These are phyloP conservation scores for Orchestes rusci DNA, from an alignment of 2,888 invertebrate species.

Conservation along the genomic window DNA sequence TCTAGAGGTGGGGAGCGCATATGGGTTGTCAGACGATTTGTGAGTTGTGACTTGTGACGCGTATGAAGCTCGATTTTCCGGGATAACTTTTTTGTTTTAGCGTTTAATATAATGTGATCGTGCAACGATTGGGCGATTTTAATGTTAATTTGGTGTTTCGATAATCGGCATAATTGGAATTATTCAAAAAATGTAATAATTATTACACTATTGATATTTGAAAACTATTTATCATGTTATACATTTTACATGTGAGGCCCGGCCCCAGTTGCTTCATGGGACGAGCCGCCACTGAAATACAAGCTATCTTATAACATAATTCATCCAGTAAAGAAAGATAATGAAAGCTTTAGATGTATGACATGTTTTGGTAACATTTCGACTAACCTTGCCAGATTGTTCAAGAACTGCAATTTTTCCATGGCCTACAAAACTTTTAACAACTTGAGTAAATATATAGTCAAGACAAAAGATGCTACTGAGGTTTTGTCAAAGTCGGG, in stretches of 20 bases:
- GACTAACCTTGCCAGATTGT: too few species aligned
- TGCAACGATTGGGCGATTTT: neutral
- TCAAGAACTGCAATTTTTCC: too few species aligned
- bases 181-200: neutral
- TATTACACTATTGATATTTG: neutral
- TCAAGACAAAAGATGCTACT: too few species aligned
- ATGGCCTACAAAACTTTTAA: too few species aligned
- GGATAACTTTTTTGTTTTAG: constrained; percentile 1
- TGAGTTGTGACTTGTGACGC: neutral
- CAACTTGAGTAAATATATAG: too few species aligned
- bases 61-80: neutral
- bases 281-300: constrained; percentile 5
- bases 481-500: too few species aligned
- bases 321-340: too few species aligned
- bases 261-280: constrained; percentile 5
- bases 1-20: neutral
- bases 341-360: too few species aligned
- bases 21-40: neutral
- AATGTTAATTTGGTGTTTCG: neutral
- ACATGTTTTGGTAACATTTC: too few species aligned
- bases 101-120: too few species aligned
- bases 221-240: neutral
- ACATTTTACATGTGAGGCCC: constrained; percentile 1
- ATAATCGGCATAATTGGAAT: neutral
- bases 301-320: too few species aligned